A percentile compares a stretch with the other conserved stretches of the same genome.
Conservation (phyloP, 1,140 invertebrate genomes). For the Halotydeus destructor region DNA sequence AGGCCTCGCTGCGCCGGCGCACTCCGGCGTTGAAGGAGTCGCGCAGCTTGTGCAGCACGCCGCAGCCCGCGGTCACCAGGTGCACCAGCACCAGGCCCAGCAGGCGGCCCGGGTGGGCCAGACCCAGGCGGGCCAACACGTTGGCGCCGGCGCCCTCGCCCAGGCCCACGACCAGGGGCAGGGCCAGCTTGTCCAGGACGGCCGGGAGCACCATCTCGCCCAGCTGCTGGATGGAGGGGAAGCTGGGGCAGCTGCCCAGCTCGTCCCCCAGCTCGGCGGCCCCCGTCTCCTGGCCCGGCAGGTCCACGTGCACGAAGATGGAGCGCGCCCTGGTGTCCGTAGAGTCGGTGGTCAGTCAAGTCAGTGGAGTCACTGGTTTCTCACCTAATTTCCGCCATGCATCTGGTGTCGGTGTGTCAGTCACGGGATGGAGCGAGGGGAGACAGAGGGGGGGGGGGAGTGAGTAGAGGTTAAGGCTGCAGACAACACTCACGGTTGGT, state of each 20-base stretch:
- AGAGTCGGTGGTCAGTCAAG: conserved; percentile 42
- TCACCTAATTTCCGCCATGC: too few species aligned
- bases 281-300: conserved; percentile 67
- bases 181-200: conserved; percentile 13
- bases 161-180: conserved; percentile 19
- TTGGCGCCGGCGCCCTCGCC: conserved; percentile 22
- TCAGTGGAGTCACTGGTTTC: conserved; percentile 3
- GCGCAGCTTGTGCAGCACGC: conserved; percentile 64
- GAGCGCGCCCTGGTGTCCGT: conserved; percentile 57
- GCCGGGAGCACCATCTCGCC: conserved; percentile 47
- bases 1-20: conserved; percentile 4
- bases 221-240: conserved; percentile 47
- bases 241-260: too few species aligned
- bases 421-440: neutral
- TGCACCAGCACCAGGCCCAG: conserved; percentile 63
- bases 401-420: too few species aligned
- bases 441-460: neutral
- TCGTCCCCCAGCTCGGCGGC: conserved; percentile 40
- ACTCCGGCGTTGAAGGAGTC: conserved; percentile 38
- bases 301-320: conserved; percentile 67
- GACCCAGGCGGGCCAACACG: conserved; percentile 21
- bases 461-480: neutral
- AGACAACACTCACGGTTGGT: neutral
- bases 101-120: conserved; percentile 47
- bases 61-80: conserved; percentile 63